phyloP scores from a whole-genome alignment of 2,797 vertebrate species.

The Brotula barbata region DNA sequence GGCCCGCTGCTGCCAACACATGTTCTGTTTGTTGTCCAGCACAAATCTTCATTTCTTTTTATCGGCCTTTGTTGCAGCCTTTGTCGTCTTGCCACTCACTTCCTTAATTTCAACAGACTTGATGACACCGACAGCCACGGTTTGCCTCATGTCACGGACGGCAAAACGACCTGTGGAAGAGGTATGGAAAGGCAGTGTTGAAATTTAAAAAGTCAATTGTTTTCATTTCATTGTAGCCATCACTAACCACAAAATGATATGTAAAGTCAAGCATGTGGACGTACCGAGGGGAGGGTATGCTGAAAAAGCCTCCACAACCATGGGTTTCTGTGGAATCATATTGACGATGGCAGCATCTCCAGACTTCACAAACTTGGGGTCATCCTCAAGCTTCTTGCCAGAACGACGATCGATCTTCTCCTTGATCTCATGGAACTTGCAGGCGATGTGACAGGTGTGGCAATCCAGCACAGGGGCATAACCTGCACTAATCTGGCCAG shows the following conservation, averaged over 20 bases:
- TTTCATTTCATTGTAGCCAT: no score
- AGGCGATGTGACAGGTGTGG: conserved; percentile 84
- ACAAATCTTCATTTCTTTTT: conserved; percentile 80
- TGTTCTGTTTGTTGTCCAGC: conserved; percentile 60
- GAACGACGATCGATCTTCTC: no score
- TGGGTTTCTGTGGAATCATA: conserved; percentile 77
- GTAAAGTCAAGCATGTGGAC: no score
- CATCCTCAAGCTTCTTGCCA: conserved; percentile 82
- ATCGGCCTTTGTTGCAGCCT: conserved; percentile 76
- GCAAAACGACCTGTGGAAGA: conserved; percentile 76
- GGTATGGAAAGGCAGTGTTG: no score
- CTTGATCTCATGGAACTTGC: conserved; percentile 83
- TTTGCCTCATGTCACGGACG: conserved; percentile 85
- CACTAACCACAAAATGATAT: no score
- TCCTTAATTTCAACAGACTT: conserved; percentile 76
- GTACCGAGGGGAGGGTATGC: conserved; percentile 78
- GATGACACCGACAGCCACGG: conserved; percentile 83
- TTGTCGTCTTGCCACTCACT: conserved; percentile 72
- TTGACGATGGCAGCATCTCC: conserved; percentile 79
- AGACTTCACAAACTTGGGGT: conserved; percentile 78
- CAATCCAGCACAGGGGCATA: conserved; percentile 83
- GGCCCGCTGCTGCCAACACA: conserved; percentile 61
- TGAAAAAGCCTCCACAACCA: conserved; percentile 80
- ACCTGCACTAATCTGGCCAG: conserved; percentile 79
- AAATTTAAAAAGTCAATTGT: no score